A percentile compares a stretch with the other conserved stretches of the same genome.
Conservation (phyloP, 2,888 invertebrate genomes). For the Eilema griseolum region DNA sequence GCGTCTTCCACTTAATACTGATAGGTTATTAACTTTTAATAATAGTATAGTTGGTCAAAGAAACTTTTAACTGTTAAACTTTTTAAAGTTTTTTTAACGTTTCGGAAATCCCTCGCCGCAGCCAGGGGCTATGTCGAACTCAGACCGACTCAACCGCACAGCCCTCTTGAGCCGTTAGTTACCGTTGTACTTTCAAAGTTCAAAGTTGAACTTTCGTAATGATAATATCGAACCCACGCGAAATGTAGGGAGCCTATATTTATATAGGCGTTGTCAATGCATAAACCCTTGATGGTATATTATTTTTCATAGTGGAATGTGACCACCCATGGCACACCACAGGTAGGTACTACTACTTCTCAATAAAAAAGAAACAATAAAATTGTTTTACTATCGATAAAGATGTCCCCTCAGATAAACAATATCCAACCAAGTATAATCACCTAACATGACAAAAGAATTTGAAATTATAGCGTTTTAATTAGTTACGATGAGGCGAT, state of each 20-base stretch:
- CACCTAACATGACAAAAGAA: background rate
- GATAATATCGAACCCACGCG: background rate
- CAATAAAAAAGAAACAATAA: background rate
- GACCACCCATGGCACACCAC: background rate
- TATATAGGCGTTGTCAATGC: no score
- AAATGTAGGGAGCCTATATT: background rate
- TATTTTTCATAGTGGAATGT: background rate
- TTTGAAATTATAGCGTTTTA: background rate
- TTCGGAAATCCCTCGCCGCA: no score
- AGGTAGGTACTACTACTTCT: background rate
- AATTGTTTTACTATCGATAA: no score
- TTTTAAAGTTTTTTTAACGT: no score
- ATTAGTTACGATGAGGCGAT: background rate
- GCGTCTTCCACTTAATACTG: background rate
- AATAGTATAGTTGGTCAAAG: background rate
- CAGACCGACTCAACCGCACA: no score
- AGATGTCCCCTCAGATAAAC: slow-evolving; percentile 1
- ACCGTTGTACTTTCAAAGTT: no score
- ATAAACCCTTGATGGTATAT: background rate
- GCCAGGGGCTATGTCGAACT: no score
- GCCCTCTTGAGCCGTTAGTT: no score
- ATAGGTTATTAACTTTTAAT: background rate
- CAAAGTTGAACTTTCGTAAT: no score
- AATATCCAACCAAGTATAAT: background rate
- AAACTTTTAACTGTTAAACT: no score